Base-by-base conservation (phyloP, 1,140 invertebrate genomes). In the Eriocheir sinensis region DNA sequence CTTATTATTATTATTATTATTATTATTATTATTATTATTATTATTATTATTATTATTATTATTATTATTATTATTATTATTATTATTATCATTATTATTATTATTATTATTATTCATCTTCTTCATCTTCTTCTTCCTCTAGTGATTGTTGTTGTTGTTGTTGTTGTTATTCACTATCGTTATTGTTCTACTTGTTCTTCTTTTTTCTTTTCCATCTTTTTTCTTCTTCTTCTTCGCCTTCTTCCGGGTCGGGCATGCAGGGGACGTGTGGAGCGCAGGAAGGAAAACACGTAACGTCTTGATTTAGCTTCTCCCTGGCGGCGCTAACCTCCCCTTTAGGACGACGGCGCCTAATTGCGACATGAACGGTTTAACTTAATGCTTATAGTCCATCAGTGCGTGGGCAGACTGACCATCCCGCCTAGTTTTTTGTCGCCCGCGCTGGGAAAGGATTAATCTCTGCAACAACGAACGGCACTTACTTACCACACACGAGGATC, bases 401-500 rank as follows among this genome's bases (percentile, higher is more conserved):
- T 72, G 60, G 60, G 60, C 60, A n/a, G 60, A 72, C 60, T 21
- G 60, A 72, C 60, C 6, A 72, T 72, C 60, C n/a, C 60, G 60
- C 60, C 60, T 0, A n/a, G 6, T 72, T 72, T 72, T 72, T 72
- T 21, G 21, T n/a, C 12, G 27, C n/a, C n/a, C 60, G n/a, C 27
- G 60, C 60, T n/a, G n/a, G 60, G 21, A n/a, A 72, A 72, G 60
- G 60, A 72, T 4, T 72, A 72, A 72, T 72, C 21, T 72, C 21
- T 72, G 27, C n/a, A 72, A n/a, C 48, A 72, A 72, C 60, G 60
- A 72, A n/a, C 60, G 21, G 21, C 60, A 72, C 60, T 72, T 4
- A 72, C 60, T 72, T 72, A 72, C 60, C 60, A 72, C 60, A 72
- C 60, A 72, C 60, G 60, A 72, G 60, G 60, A 72, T n/a, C 21